These are phyloP conservation scores for Taxidea taxus DNA, from an alignment of 2,113 vertebrate species.

Conservation along the genomic window DNA sequence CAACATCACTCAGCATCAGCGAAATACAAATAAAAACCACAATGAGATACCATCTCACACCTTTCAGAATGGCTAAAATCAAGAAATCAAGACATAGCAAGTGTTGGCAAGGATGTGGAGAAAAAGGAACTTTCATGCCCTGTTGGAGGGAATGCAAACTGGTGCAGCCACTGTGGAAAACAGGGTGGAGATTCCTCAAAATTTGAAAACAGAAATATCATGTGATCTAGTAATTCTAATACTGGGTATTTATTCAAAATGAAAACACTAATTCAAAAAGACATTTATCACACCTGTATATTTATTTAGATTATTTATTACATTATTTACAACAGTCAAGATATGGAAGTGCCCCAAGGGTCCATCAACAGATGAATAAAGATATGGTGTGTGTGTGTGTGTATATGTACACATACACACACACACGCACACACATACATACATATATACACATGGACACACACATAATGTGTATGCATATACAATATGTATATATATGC, in stretches of 20 bases:
- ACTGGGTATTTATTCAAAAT: not conserved
- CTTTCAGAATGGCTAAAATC: not conserved
- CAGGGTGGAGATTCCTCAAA: not conserved
- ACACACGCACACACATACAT: too few relatives aligned
- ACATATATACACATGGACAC: too few relatives aligned
- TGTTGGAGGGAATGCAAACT: not conserved
- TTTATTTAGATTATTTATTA: too few relatives aligned
- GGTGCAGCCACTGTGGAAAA: not conserved
- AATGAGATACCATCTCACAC: not conserved
- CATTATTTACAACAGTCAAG: not conserved
- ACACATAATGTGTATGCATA: too few relatives aligned
- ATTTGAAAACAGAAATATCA: not conserved
- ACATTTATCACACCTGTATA: not conserved
- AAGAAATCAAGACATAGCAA: not conserved
- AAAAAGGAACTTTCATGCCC: not conserved
- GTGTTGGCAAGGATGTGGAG: not conserved
- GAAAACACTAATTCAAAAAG: not conserved
- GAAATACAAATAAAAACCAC: not conserved
- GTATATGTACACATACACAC: too few relatives aligned
- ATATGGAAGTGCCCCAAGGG: not conserved
- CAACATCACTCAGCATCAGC: not conserved
- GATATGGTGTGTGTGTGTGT: not conserved
- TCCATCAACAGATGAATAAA: not conserved
- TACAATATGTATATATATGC: too few relatives aligned
- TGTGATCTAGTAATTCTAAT: not conserved